Evolutionary conservation across 2,113 vertebrate genomes (phyloP).

Genomic region (Amphilophus citrinellus): DNA sequence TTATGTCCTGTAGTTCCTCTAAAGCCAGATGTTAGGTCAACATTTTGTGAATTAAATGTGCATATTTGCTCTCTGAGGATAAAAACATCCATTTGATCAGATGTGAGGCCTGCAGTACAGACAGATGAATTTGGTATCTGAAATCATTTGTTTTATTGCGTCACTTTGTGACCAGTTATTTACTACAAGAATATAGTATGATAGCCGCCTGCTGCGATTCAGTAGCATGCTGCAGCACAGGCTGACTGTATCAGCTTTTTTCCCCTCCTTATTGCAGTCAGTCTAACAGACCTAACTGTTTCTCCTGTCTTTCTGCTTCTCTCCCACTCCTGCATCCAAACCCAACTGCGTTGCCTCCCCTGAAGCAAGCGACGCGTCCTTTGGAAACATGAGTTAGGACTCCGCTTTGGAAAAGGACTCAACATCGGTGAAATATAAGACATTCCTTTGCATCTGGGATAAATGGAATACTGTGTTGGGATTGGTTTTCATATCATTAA

Average conservation of each 20-base stretch:
- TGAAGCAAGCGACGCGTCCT: slow-evolving; percentile 80
- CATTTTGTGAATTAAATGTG: not conserved
- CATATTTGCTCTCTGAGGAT: not conserved
- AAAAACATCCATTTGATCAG: not conserved
- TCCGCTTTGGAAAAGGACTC: slow-evolving; percentile 26
- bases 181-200: not conserved
- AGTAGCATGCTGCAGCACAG: slow-evolving; percentile 40
- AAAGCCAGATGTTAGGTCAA: not conserved
- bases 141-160: not conserved
- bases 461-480: not conserved
- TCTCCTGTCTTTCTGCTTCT: slow-evolving; percentile 28
- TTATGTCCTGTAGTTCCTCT: not conserved
- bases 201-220: slow-evolving; percentile 4
- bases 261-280: not conserved
- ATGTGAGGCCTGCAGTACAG: not conserved
- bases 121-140: not conserved
- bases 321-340: slow-evolving; percentile 47
- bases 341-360: slow-evolving; percentile 41
- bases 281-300: slow-evolving; percentile 41
- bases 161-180: not conserved
- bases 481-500: slow-evolving; percentile 18
- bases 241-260: slow-evolving; percentile 9
- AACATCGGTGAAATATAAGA: slow-evolving; percentile 20
- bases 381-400: slow-evolving; percentile 70
- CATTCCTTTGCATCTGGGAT: slow-evolving; percentile 37